Evolutionary conservation across 2,113 vertebrate genomes (phyloP).

Genomic region (Labrus mixtus): DNA sequence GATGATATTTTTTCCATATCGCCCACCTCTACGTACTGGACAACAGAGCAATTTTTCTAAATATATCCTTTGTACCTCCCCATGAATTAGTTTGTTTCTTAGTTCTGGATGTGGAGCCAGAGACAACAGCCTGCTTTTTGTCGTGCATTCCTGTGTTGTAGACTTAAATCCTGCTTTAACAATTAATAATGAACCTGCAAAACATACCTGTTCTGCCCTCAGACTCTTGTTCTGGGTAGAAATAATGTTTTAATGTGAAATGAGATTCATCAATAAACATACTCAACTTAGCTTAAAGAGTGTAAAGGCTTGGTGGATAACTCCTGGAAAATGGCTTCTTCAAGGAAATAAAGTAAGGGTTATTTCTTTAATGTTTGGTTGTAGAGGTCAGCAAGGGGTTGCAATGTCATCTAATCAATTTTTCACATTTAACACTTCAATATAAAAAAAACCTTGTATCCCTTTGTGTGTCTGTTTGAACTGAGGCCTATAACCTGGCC

Average conservation of each 20-base stretch:
- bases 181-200: neutral
- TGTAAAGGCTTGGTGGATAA: neutral
- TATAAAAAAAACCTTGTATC: slow-evolving; percentile 35
- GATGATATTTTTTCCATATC: too few relatives aligned
- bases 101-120: neutral
- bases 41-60: too few relatives aligned
- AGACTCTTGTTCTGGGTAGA: neutral
- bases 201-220: neutral
- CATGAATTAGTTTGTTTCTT: neutral
- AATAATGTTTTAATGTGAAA: slow-evolving; percentile 2
- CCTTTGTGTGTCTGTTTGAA: slow-evolving; percentile 17
- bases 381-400: slow-evolving; percentile 16
- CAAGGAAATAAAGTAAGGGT: neutral
- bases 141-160: neutral
- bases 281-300: neutral
- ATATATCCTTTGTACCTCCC: too few relatives aligned
- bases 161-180: neutral
- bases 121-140: neutral
- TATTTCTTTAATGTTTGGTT: slow-evolving; percentile 8
- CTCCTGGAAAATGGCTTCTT: neutral
- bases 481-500: slow-evolving; percentile 40
- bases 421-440: slow-evolving; percentile 33
- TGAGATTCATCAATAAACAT: slow-evolving; percentile 6
- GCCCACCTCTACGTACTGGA: too few relatives aligned
- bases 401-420: slow-evolving; percentile 13